phyloP scores from a whole-genome alignment of 2,797 vertebrate genomes.

The Lutjanus campechanus region DNA sequence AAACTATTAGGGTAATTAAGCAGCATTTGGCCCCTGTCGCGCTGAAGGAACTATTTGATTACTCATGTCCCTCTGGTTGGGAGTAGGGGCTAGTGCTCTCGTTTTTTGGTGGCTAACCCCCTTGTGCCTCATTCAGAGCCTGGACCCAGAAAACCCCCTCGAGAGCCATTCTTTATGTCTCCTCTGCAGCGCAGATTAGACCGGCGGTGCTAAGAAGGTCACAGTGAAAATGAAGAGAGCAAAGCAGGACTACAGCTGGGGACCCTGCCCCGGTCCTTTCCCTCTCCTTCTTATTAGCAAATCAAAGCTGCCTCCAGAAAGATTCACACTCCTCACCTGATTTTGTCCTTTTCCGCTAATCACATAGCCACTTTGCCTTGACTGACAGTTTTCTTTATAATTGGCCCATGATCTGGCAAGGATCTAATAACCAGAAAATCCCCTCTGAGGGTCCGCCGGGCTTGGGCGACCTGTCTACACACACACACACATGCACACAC shows the following conservation, averaged over 20 bases:
- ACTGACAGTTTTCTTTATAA: slow-evolving; percentile 99
- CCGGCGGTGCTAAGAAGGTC: slow-evolving; percentile 98
- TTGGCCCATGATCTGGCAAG: slow-evolving; percentile 99
- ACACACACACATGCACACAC: slow-evolving; percentile 61
- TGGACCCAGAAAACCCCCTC: slow-evolving; percentile 81
- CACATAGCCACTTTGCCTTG: slow-evolving; percentile 99
- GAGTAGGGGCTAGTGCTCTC: slow-evolving; percentile 88
- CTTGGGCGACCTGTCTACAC: slow-evolving; percentile 93
- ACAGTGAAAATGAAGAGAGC: slow-evolving; percentile 96
- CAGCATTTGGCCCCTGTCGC: slow-evolving; percentile 91
- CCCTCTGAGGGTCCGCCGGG: slow-evolving; percentile 98
- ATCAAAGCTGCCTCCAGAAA: slow-evolving; percentile 99
- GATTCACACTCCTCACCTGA: slow-evolving; percentile 99
- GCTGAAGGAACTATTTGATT: slow-evolving; percentile 90
- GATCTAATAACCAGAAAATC: slow-evolving; percentile 99
- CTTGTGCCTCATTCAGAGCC: slow-evolving; percentile 86
- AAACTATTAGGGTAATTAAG: slow-evolving; percentile 98
- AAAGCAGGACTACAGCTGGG: slow-evolving; percentile 97
- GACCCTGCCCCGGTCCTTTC: slow-evolving; percentile 91
- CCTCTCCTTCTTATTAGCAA: slow-evolving; percentile 98
- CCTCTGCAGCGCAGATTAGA: slow-evolving; percentile 90
- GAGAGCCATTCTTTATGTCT: slow-evolving; percentile 83
- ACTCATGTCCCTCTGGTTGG: slow-evolving; percentile 89
- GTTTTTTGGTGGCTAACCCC: slow-evolving; percentile 89
- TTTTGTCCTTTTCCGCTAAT: slow-evolving; percentile 99